A percentile compares a stretch with the other conserved stretches of the same genome.
phyloP scores from a whole-genome alignment of 37 sponge, comb jelly and placozoan species.

The Beroe forskalii region DNA sequence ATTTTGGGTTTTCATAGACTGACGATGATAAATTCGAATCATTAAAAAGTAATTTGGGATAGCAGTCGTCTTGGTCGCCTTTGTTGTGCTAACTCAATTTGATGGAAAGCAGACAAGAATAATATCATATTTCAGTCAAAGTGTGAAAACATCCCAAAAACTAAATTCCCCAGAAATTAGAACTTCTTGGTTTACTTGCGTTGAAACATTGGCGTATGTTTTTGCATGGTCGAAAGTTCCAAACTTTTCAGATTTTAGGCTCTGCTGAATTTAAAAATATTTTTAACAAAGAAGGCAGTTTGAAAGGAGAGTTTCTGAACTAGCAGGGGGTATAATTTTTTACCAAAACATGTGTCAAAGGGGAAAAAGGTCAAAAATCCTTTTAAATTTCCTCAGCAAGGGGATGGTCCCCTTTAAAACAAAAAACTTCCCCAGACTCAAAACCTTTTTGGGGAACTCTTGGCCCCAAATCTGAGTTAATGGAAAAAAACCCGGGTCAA shows the following conservation, averaged over 20 bases:
- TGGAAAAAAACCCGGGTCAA: no score
- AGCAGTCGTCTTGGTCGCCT: no score
- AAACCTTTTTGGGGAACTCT: no score
- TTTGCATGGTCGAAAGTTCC: not conserved
- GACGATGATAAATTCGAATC: not conserved
- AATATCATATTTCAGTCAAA: conserved; percentile 3
- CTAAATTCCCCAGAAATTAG: not conserved
- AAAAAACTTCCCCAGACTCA: no score
- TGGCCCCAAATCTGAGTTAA: no score
- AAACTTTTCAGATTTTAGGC: not conserved
- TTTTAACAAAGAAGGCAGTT: not conserved
- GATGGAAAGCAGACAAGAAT: not conserved
- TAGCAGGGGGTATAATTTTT: no score
- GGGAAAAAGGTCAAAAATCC: no score
- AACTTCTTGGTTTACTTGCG: conserved; percentile 9
- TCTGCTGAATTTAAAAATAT: not conserved
- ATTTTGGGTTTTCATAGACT: not conserved
- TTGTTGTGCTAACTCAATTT: no score
- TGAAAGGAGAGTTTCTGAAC: conserved; percentile 2
- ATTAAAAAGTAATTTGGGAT: no score
- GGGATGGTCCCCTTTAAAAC: no score
- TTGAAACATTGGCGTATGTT: not conserved
- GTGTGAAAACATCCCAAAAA: not conserved
- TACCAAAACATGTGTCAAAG: no score
- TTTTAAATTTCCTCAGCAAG: no score